phyloP scores from a whole-genome alignment of 2,888 invertebrate species.

The Erannis defoliaria region DNA sequence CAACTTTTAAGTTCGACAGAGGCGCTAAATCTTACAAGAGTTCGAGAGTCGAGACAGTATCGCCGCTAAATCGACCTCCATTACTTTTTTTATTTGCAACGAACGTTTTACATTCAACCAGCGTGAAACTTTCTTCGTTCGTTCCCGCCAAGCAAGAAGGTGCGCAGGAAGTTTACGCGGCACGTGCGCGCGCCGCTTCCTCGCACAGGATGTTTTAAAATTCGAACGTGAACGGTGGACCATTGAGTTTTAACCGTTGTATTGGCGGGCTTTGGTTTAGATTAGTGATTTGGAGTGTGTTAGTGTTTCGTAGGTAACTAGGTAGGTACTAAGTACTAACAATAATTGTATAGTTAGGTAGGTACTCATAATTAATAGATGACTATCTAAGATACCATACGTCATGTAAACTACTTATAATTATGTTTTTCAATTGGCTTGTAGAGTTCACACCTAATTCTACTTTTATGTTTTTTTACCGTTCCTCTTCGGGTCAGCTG shows the following conservation, averaged over 20 bases:
- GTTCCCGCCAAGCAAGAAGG: conserved; percentile 44
- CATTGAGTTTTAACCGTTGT: conserved; percentile 46
- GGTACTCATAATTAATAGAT: no score
- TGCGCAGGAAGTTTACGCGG: conserved; percentile 77
- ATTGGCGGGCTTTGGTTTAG: conserved; percentile 38
- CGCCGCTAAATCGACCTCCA: not conserved
- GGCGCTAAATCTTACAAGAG: no score
- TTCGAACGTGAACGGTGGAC: conserved; percentile 59
- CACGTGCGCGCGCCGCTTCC: conserved; percentile 78
- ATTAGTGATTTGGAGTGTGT: conserved; percentile 19
- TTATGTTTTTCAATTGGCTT: no score
- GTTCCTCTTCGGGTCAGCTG: no score
- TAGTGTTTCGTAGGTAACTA: not conserved
- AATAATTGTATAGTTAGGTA: no score
- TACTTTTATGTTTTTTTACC: no score
- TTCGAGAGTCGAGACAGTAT: no score
- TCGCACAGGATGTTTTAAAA: conserved; percentile 84
- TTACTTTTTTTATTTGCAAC: not conserved
- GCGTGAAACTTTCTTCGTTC: conserved; percentile 28
- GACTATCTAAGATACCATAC: no score
- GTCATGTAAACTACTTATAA: no score
- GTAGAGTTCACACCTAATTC: no score
- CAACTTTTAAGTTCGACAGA: no score
- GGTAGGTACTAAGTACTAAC: no score
- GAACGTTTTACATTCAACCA: conserved; percentile 22